Evolutionary conservation across 2,888 invertebrate species (phyloP).

Genomic region (Synergus laeviventris): DNA sequence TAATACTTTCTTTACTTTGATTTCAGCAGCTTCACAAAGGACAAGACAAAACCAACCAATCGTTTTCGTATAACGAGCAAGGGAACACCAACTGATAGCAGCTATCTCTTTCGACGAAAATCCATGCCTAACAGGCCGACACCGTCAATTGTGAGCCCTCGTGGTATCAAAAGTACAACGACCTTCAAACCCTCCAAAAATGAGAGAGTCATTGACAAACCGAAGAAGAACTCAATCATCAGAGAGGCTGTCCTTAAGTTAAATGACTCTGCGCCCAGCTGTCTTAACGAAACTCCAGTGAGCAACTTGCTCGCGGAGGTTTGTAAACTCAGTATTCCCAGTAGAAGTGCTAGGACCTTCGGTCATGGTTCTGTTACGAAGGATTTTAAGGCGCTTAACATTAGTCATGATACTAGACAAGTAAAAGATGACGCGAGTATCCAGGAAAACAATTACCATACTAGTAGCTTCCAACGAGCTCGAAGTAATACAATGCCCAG

Average conservation of each 20-base stretch:
- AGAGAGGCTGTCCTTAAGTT: constrained; percentile 71
- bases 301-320: constrained; percentile 64
- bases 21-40: constrained; percentile 58
- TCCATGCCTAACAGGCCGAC: constrained; percentile 63
- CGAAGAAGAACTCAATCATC: constrained; percentile 67
- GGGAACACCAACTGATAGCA: constrained; percentile 59
- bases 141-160: constrained; percentile 58
- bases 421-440: constrained; percentile 71
- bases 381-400: constrained; percentile 70
- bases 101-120: constrained; percentile 61
- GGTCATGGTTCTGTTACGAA: constrained; percentile 69
- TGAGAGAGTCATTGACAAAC: constrained; percentile 65
- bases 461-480: constrained; percentile 70
- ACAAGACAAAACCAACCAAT: constrained; percentile 61
- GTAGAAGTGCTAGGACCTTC: constrained; percentile 62
- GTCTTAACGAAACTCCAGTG: constrained; percentile 62
- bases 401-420: constrained; percentile 61
- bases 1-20: constrained; percentile 36
- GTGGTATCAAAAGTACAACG: constrained; percentile 69
- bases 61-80: constrained; percentile 63
- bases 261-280: constrained; percentile 58
- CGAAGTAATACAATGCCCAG: constrained; percentile 75
- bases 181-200: constrained; percentile 69
- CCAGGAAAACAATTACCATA: constrained; percentile 61
- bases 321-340: constrained; percentile 67